These are phyloP conservation scores for Apamea monoglypha DNA, from an alignment of 2,888 invertebrate species.

Conservation along the genomic window DNA sequence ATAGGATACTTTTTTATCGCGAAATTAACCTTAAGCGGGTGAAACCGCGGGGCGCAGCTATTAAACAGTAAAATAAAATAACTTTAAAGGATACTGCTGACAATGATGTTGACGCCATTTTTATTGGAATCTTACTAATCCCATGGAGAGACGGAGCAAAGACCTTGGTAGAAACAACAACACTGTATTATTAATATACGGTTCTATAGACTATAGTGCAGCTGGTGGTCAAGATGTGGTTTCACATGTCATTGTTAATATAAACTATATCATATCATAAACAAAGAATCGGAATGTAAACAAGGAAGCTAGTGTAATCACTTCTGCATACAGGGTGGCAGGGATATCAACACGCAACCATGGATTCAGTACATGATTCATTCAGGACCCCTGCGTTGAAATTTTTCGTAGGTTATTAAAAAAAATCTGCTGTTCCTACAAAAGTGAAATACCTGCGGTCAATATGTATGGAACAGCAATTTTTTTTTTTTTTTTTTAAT, in stretches of 20 bases:
- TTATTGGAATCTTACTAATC: background rate
- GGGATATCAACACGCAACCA: background rate
- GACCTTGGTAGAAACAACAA: background rate
- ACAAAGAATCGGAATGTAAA: constrained; percentile 25
- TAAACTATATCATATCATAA: constrained; percentile 28
- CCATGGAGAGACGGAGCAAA: background rate
- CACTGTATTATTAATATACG: background rate
- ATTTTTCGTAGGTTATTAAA: background rate
- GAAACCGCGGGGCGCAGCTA: no score
- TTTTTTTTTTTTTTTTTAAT: no score
- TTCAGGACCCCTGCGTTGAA: background rate
- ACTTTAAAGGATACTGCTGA: background rate
- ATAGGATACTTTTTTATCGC: no score
- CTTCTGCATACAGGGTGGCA: background rate
- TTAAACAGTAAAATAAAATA: background rate
- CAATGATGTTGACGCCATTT: background rate
- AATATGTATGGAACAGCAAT: background rate
- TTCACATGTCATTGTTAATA: constrained; percentile 41
- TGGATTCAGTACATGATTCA: background rate
- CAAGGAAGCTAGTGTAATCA: constrained; percentile 7
- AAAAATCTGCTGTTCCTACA: background rate
- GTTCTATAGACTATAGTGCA: constrained; percentile 16
- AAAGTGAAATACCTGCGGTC: background rate
- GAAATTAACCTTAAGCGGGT: no score
- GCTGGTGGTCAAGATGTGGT: constrained; percentile 39